Evolutionary conservation across 2,113 vertebrate species (phyloP), one percentile per base, ranked within the genome.

Genomic region (Ariopsis seemanni): DNA sequence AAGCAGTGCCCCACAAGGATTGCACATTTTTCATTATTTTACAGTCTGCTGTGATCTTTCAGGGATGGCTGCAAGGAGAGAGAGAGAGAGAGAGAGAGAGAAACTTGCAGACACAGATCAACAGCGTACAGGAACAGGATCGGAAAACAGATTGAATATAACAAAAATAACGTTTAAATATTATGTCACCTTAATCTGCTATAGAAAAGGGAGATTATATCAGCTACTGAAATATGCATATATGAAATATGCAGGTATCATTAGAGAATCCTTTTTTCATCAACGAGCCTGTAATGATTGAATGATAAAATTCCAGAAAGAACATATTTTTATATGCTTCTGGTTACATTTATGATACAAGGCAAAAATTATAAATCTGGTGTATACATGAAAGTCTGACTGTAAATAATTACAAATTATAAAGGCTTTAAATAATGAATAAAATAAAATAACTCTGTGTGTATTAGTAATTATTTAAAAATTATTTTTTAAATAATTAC

Each of bases 21-120:
- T 96, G 95, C 95, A 96, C 96, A 97, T 97, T 97, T 96, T 96
- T 97, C 96, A 97, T 97, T 96, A 97, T 97, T 97, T 96, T 96
- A 96, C 95, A 95, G 95, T 95, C 87, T 95, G 94, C 92, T 96
- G 96, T 96, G 95, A 95, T 96, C 95, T 95, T 94, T 74, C 96
- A 94, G 95, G 95, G 94, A 96, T 94, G 93, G 93, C 91, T 92
- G 93, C 89, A 93, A 92, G 93, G 94, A 95, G 55, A 72, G 71
- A 42, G 18, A 27, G 63, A 20, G 63, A 14, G 57, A 42, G 83
- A 50, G 50, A 27, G n/a, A 48, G 63, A 25, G 50, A 17, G 42
- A 12, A 65, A 22, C 14, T 53, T 20, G 78, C 7, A 69, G 30
- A 42, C 12, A 53, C 14, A 71, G 63, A 22, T 62, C 30, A 86